Evolutionary conservation across 1,140 invertebrate species (phyloP).

Genomic region (Drosophila parvula): DNA sequence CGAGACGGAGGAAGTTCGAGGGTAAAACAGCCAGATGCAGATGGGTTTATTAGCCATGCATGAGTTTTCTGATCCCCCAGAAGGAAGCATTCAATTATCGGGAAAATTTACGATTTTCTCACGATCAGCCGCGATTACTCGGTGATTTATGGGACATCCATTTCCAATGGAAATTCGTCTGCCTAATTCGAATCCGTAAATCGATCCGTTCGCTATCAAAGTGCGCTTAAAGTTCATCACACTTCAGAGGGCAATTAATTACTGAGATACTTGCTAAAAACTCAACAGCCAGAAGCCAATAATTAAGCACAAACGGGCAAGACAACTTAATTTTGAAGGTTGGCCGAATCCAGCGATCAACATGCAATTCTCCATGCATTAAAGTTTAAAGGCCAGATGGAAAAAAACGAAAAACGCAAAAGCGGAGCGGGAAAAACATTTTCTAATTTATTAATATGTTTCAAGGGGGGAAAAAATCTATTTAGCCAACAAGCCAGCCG

Average conservation of each 20-base stretch:
- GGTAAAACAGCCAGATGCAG: slow-evolving; percentile 16
- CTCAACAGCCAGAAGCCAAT: slow-evolving; percentile 33
- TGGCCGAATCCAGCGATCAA: slow-evolving; percentile 57
- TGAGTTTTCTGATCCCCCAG: slow-evolving; percentile 11
- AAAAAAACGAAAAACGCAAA: slow-evolving; percentile 10
- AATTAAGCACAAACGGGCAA: slow-evolving; percentile 68
- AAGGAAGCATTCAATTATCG: slow-evolving; percentile 21
- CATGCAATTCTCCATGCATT: slow-evolving; percentile 75
- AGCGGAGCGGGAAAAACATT: slow-evolving; percentile 59
- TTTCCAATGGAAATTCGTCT: slow-evolving; percentile 8
- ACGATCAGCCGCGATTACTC: slow-evolving; percentile 27
- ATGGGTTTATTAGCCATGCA: slow-evolving; percentile 42
- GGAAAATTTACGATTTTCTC: slow-evolving; percentile 38
- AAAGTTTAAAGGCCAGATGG: slow-evolving; percentile 75
- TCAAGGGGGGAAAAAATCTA: slow-evolving; percentile 67
- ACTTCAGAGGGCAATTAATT: slow-evolving; percentile 70
- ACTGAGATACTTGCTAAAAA: slow-evolving; percentile 37
- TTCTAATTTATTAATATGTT: slow-evolving; percentile 83
- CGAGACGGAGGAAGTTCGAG: slow-evolving; percentile 18
- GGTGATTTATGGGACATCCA: slow-evolving; percentile 19
- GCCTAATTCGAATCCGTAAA: slow-evolving; percentile 11
- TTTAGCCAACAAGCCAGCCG: slow-evolving; percentile 70
- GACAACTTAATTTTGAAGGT: slow-evolving; percentile 82
- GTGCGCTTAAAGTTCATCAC: slow-evolving; percentile 72
- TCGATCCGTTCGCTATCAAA: slow-evolving; percentile 58